Base-by-base conservation (phyloP, 2,888 invertebrate species). In the Metallyticus violacea region DNA sequence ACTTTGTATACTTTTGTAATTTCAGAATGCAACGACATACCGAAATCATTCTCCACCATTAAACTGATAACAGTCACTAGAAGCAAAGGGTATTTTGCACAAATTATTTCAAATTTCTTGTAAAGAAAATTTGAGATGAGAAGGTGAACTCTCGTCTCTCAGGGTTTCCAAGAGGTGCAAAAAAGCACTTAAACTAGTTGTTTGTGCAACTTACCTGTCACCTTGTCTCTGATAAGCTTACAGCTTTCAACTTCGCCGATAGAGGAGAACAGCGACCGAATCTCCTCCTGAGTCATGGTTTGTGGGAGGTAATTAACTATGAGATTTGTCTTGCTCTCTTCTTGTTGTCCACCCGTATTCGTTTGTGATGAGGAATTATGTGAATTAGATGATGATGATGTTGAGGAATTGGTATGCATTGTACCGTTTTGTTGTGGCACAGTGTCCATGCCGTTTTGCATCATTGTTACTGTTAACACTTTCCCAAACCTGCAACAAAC, bases 301-400 rank as follows among this genome's bases (percentile, higher is more conserved):
- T 99, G 99, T 88, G 99, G 99, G 93, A 99, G 95, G 93, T 99
- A 99, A 94, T 99, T 99, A 91, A 99, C 99, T 93, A 99, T 99
- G 90, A 99, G 95, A 94, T 99, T 99, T 90, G 99, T 99, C 94
- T 98, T 97, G 91, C 97, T 97, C 94, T 98, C 98, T 93, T 97
- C 97, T 91, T 96, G 95, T 91, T 96, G 96, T 80, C 93, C 93
- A 85, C 93, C 91, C 87, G 91, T 90, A 88, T 90, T 91, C 88
- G 91, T 91, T 88, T 91, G 91, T 84, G 91, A 91, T 83, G 91
- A 90, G 79, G 91, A 91, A 86, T 90, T 90, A 88, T 91, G 91
- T 40, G 91, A 90, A 89, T 91, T 90, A 86, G 90, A 90, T 88
- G 90, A 90, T 40, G 90, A 90, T 84, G 90, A 89, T 79, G 89